phyloP scores from a whole-genome alignment of 2,797 vertebrate species.

The Phylloscopus collybita region DNA sequence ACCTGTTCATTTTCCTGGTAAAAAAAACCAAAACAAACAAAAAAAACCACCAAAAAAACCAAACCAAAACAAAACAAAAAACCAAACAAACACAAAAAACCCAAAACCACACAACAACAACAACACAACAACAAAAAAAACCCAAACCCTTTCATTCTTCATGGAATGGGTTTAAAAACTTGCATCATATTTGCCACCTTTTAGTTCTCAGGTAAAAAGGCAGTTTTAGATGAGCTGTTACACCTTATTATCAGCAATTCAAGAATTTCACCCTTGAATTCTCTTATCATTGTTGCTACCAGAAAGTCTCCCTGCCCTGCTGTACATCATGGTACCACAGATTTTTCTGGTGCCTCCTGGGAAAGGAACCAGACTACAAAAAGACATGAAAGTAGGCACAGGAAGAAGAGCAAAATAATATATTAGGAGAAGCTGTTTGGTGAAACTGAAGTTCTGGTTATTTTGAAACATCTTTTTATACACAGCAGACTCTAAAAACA shows the following conservation, averaged over 20 bases:
- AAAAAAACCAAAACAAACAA: neutral
- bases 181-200: neutral
- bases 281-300: neutral
- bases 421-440: neutral
- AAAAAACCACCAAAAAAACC: neutral
- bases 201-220: neutral
- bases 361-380: neutral
- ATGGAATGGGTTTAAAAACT: neutral
- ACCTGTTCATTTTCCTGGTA: neutral
- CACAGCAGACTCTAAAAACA: neutral
- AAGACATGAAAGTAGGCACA: neutral
- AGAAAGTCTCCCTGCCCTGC: neutral
- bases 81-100: neutral
- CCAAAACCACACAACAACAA: too few relatives aligned
- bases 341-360: neutral
- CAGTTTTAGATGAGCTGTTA: neutral
- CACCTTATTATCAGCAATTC: neutral
- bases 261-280: neutral
- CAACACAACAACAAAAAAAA: neutral
- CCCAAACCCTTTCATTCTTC: neutral
- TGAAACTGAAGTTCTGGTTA: neutral
- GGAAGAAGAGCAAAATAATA: neutral
- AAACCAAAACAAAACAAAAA: too few relatives aligned
- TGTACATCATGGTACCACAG: neutral
- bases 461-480: neutral